These are phyloP conservation scores for Lithodes maja DNA, from an alignment of 2,888 invertebrate genomes.

Conservation along the genomic window DNA sequence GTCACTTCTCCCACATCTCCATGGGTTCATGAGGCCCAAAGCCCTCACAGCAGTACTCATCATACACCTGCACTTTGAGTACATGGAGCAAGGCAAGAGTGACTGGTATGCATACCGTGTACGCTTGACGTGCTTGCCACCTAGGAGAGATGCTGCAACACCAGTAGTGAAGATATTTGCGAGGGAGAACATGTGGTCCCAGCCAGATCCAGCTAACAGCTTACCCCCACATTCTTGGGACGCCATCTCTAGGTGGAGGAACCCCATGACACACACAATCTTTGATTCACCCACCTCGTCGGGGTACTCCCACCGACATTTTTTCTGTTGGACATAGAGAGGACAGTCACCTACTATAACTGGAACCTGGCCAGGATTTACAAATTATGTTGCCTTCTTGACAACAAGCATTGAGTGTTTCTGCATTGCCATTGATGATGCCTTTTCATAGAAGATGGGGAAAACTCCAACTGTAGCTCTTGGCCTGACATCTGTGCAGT, in stretches of 20 bases:
- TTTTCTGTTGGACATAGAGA: slow-evolving; percentile 5
- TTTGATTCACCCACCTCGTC: slow-evolving; percentile 2
- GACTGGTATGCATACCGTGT: background rate
- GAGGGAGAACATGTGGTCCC: background rate
- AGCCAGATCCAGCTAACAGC: background rate
- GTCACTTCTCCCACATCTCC: background rate
- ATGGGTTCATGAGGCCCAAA: background rate
- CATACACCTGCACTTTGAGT: background rate
- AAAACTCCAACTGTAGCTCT: background rate
- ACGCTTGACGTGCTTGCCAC: background rate
- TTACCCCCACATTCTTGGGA: slow-evolving; percentile 10
- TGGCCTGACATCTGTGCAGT: slow-evolving; percentile 5
- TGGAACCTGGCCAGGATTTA: too few relatives aligned
- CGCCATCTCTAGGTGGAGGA: background rate
- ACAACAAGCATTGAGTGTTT: too few relatives aligned
- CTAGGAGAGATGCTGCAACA: slow-evolving; percentile 6
- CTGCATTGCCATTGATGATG: too few relatives aligned
- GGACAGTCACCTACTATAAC: background rate
- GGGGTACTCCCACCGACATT: slow-evolving; percentile 11
- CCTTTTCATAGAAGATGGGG: background rate
- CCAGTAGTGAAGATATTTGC: background rate
- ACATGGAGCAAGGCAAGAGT: background rate
- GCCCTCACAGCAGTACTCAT: background rate
- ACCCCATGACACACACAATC: background rate
- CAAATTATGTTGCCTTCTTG: too few relatives aligned